Base-by-base conservation (phyloP, 1,140 invertebrate species). In the Apis laboriosa region DNA sequence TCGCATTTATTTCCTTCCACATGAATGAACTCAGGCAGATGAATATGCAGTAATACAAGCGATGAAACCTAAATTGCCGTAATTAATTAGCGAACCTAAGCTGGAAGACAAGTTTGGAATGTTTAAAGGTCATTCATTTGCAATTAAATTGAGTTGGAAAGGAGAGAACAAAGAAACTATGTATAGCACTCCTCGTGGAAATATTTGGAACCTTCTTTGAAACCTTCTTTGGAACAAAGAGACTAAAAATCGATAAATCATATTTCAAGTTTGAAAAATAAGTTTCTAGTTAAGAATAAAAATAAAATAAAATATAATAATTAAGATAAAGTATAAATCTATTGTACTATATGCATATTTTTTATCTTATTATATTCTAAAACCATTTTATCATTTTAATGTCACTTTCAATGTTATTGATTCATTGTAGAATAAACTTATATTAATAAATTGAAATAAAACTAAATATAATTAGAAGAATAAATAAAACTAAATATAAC, bases 101-200 rank as follows among this genome's bases (percentile, higher is more conserved):
- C 43, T 53, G 12, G 51, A 71, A 71, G n/a, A 79, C 56, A 28
- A 60, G 55, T 63, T 73, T 43, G 17, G 9, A 73, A 24, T 34
- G 70, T 73, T 80, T 71, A 34, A 73, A 21, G 24, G 2, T 28
- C 28, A 43, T 73, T 63, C 43, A 15, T 53, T 80, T 55, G n/a
- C n/a, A 64, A 56, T 70, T 68, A 58, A 60, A 70, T 78, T 70
- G 73, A 8, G 43, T 13, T 49, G 28, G 0, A 12, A 17, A 1
- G 2, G 12, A 21, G 11, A 66, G n/a, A 15, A 80, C 15, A 56
- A 51, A 49, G 51, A n/a, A 1, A 53, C 9, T 5, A 4, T 2
- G 0, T 19, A 3, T 9, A 58, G n/a, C 71, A 61, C n/a, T n/a
- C 2, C 34, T 0, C 5, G n/a, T 17, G 61, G 12, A 9, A 1